phyloP scores from a whole-genome alignment of 2,888 invertebrate species.

The Catotricha subobsoleta region DNA sequence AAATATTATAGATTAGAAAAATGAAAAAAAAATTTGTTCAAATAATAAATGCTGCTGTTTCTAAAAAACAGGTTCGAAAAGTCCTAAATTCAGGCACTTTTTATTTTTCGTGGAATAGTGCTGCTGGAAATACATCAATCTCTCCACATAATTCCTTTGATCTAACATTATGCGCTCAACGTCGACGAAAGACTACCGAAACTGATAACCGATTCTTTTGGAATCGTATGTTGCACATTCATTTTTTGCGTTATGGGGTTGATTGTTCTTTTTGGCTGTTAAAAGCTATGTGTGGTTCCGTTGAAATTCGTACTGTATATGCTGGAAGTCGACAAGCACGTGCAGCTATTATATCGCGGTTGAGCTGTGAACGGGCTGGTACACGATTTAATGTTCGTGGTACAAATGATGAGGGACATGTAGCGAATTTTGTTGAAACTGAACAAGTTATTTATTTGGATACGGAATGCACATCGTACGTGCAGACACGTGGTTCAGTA shows the following conservation, averaged over 20 bases:
- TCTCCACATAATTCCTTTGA: conserved; percentile 43
- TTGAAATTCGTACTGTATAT: conserved; percentile 96
- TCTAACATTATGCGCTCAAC: conserved; percentile 85
- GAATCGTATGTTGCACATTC: conserved; percentile 92
- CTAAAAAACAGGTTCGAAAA: conserved; percentile 40
- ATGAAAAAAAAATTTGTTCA: background rate
- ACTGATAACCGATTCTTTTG: conserved; percentile 97
- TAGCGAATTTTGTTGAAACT: conserved; percentile 99
- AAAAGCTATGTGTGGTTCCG: conserved; percentile 92
- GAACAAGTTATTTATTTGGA: conserved; percentile 92
- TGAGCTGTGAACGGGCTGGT: conserved; percentile 95
- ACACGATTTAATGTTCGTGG: conserved; percentile 97
- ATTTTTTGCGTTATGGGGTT: conserved; percentile 79
- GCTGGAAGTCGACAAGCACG: conserved; percentile 86
- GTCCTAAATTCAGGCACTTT: conserved; percentile 95
- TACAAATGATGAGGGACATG: conserved; percentile 97
- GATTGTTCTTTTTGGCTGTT: conserved; percentile 82
- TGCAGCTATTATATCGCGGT: conserved; percentile 85
- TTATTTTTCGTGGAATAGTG: conserved; percentile 73
- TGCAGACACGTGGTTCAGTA: conserved; percentile 91
- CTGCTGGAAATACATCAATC: background rate
- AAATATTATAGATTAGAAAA: too few relatives aligned
- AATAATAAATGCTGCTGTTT: background rate
- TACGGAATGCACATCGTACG: conserved; percentile 71
- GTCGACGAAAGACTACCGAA: conserved; percentile 55